These are phyloP conservation scores for Stenodema calcarata DNA, from an alignment of 2,888 invertebrate species.

Conservation along the genomic window DNA sequence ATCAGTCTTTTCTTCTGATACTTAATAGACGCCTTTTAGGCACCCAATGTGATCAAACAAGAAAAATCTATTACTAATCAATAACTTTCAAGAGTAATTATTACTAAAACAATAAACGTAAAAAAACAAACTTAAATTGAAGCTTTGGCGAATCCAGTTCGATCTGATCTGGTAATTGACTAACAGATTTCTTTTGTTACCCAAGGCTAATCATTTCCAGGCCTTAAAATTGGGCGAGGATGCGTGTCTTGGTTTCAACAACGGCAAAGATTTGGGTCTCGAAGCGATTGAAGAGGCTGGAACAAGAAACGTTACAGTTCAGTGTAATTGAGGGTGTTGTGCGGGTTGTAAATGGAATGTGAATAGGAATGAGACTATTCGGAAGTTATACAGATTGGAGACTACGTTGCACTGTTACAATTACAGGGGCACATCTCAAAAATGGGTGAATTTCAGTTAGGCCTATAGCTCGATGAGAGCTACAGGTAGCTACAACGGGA, in stretches of 20 bases:
- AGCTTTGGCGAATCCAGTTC: neutral
- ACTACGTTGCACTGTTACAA: no score
- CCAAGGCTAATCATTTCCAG: neutral
- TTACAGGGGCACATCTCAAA: no score
- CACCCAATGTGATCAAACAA: neutral
- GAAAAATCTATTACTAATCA: neutral
- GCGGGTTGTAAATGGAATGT: no score
- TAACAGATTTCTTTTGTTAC: neutral
- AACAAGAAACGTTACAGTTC: neutral
- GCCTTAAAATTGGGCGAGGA: neutral
- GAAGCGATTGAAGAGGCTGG: conserved; percentile 4
- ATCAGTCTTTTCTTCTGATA: neutral
- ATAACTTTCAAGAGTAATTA: neutral
- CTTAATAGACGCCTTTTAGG: neutral
- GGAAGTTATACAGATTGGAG: no score
- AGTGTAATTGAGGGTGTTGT: no score
- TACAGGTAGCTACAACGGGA: no score
- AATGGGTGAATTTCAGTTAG: no score
- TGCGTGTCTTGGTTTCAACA: neutral
- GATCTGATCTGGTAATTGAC: neutral
- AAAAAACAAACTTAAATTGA: no score
- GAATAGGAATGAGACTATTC: no score
- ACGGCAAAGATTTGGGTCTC: conserved; percentile 31
- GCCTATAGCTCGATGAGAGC: no score
- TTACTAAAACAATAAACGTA: neutral